Evolutionary conservation across 2,888 invertebrate species (phyloP), one percentile per base, ranked within the genome.

Genomic region (Glaucopsyche alexis): DNA sequence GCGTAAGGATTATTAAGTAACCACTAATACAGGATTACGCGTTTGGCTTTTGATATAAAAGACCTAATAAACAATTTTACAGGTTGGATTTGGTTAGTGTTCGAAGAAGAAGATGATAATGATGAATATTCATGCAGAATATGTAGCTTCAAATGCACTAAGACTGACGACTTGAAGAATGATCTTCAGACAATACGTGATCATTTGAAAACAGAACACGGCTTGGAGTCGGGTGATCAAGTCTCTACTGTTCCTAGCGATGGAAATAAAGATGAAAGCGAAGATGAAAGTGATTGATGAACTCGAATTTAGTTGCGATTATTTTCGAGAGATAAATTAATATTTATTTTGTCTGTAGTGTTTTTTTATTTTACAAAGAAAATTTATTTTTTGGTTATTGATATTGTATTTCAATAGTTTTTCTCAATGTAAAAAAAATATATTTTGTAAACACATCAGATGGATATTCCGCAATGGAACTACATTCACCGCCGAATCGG

Each of bases 51-150:
- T 29, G 29, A 29, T 52, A 29, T 29, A 29, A 16, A 52, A n/a
- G n/a, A 52, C 9, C 16, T 52, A 73, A 16, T 29, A 29, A 29
- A 29, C 9, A 29, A 16, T 13, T 19, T 72, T 16, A 11, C 55
- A 60, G 55, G 77, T 73, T 93, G 92, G 92, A 84, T 92, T 0
- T 93, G 92, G 92, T 91, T 91, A 75, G 90, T 93, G 49, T 92
- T 92, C 74, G 88, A 88, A 47, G 77, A 73, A 9, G 81, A 78
- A 2, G 87, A 86, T 1, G 83, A 83, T 0, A 82, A 84, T n/a
- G 83, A 80, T 76, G 19, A 60, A 19, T 90, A 85, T 81, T 81
- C 84, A 0, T 93, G 92, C 83, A 91, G 89, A 79, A 91, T 93
- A 76, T 93, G 92, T 76, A 87, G 88, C 74, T 87, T 82, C 81